A percentile compares a stretch with the other conserved stretches of the same genome.
Conservation (phyloP, 2,797 vertebrate species). For the Momotus momota region DNA sequence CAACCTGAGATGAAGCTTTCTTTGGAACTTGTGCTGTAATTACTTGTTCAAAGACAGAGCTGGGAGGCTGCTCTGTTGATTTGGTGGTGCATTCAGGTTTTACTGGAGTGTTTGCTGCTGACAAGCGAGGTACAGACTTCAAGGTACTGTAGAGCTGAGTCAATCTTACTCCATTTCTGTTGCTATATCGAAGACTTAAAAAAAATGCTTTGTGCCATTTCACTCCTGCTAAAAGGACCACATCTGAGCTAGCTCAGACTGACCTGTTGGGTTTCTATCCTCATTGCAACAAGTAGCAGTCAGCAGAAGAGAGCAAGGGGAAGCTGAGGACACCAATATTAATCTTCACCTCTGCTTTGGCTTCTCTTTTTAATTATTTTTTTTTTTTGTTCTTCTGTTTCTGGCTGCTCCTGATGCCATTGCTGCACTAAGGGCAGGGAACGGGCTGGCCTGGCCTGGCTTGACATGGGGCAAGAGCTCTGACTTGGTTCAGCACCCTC, state of each 20-base stretch:
- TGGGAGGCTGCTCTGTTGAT: not conserved
- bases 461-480: not conserved
- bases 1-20: not conserved
- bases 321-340: not conserved
- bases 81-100: not conserved
- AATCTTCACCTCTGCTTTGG: not conserved
- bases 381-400: not conserved
- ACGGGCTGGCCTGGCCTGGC: not conserved
- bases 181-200: not conserved
- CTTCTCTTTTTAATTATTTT: not conserved
- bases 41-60: not conserved
- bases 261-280: not conserved
- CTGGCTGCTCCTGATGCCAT: not conserved
- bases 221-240: not conserved
- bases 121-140: not conserved
- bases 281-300: not conserved
- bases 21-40: not conserved
- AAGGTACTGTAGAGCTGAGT: not conserved
- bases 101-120: not conserved
- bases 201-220: not conserved
- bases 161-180: not conserved
- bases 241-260: not conserved
- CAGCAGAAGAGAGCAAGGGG: not conserved
- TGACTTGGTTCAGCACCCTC: constrained; percentile 23
- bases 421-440: not conserved